A percentile compares a stretch with the other conserved stretches of the same genome.
Evolutionary conservation across 1,140 invertebrate species (phyloP).

Genomic region (Drosophila melanogaster): Release_6_plus_ISO1_MT NT_037436.4:18269501-18270000

Average conservation of each 20-base stretch:
- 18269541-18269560: constrained; percentile 7
- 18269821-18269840: constrained; percentile 10
- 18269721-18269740: constrained; percentile 37
- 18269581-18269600: constrained; percentile 29
- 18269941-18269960: constrained; percentile 59
- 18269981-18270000: constrained; percentile 78
- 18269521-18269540: neutral
- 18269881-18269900: constrained; percentile 79
- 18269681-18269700: constrained; percentile 53
- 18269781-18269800: constrained; percentile 42
- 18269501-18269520: neutral
- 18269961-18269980: constrained; percentile 20
- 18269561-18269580: constrained; percentile 27
- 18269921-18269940: constrained; percentile 83
- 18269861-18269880: constrained; percentile 47
- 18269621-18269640: constrained; percentile 11
- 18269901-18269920: constrained; percentile 72
- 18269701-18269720: constrained; percentile 41
- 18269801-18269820: constrained; percentile 77
- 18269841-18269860: constrained; percentile 64
- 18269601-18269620: constrained; percentile 11
- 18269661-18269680: constrained; percentile 46
- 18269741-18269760: constrained; percentile 67
- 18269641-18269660: constrained; percentile 62
- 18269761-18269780: constrained; percentile 70